phyloP scores from a whole-genome alignment of 2,888 invertebrate genomes.

The Erebia palarica region DNA sequence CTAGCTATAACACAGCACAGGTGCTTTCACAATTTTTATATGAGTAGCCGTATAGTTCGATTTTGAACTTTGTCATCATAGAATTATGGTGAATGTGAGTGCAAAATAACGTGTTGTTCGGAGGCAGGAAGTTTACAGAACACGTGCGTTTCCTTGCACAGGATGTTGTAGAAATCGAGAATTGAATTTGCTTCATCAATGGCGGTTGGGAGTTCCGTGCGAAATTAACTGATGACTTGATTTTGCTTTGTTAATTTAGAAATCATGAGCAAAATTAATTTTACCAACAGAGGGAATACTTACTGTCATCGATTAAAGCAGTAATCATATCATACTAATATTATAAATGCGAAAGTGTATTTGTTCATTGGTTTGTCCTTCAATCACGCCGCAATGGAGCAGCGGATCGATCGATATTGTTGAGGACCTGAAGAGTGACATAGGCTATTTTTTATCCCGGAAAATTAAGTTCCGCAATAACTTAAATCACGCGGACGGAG shows the following conservation, averaged over 20 bases:
- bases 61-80: constrained; percentile 21
- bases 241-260: constrained; percentile 3
- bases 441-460: too few species aligned
- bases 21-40: constrained; percentile 7
- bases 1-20: constrained; percentile 13
- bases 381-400: too few species aligned
- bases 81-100: constrained; percentile 1
- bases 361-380: too few species aligned
- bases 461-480: too few species aligned
- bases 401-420: too few species aligned
- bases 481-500: too few species aligned
- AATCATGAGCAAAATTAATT: not conserved
- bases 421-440: too few species aligned
- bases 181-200: constrained; percentile 47
- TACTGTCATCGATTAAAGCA: too few species aligned
- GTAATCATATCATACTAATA: too few species aligned
- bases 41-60: not conserved
- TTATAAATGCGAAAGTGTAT: too few species aligned
- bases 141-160: constrained; percentile 78
- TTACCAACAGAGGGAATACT: too few species aligned
- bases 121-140: constrained; percentile 71
- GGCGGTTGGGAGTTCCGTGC: constrained; percentile 21
- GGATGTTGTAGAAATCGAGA: constrained; percentile 77
- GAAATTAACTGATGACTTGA: constrained; percentile 7
- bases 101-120: constrained; percentile 15